phyloP scores from a whole-genome alignment of 92 coral and sea anemone species.

The Epizoanthus ramosus region DNA sequence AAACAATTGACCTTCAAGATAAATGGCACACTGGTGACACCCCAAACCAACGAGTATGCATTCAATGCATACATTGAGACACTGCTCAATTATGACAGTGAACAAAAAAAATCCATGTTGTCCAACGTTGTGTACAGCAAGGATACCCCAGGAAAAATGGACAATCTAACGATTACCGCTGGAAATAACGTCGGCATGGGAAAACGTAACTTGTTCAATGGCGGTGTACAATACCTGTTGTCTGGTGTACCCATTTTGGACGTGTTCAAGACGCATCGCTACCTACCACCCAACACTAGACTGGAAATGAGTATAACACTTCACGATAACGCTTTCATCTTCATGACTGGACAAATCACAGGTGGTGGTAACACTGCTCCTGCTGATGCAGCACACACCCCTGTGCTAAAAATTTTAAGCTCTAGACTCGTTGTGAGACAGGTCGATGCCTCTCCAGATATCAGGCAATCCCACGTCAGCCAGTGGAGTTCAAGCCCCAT shows the following conservation, averaged over 20 bases:
- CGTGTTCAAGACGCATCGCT: slow-evolving; percentile 21
- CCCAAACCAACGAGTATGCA: slow-evolving; percentile 42
- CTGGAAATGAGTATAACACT: slow-evolving; percentile 32
- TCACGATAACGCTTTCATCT: slow-evolving; percentile 20
- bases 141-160: slow-evolving; percentile 38
- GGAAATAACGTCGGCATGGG: slow-evolving; percentile 7
- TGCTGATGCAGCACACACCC: neutral
- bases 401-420: neutral
- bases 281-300: slow-evolving; percentile 12
- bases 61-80: slow-evolving; percentile 39
- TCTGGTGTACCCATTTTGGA: slow-evolving; percentile 47
- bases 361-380: neutral
- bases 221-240: neutral
- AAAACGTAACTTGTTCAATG: neutral
- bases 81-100: slow-evolving; percentile 18
- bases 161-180: neutral
- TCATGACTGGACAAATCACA: slow-evolving; percentile 10
- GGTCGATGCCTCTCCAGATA: neutral
- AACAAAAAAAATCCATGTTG: slow-evolving; percentile 25
- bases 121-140: slow-evolving; percentile 39
- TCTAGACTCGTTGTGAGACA: neutral
- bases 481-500: neutral
- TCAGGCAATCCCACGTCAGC: neutral
- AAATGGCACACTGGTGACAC: slow-evolving; percentile 41
- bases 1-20: slow-evolving; percentile 44